Evolutionary conservation across 2,797 vertebrate species (phyloP).

Genomic region (Stomatorhinus walkeri): DNA sequence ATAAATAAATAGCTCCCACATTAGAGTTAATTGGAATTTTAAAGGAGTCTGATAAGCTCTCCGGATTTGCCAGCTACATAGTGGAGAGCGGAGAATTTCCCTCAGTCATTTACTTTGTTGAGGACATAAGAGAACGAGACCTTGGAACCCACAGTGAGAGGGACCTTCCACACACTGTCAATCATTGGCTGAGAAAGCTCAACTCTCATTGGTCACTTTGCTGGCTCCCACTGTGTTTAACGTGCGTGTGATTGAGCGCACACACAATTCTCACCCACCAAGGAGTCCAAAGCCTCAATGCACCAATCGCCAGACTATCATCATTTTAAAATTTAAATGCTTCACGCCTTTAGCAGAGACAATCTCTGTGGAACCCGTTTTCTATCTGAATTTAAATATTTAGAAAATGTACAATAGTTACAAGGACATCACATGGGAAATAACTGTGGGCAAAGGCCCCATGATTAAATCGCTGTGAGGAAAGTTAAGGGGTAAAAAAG

Average conservation of each 20-base stretch:
- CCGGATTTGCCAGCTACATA: neutral
- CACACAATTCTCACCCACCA: neutral
- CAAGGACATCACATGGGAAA: neutral
- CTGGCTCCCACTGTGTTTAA: neutral
- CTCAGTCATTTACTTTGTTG: neutral
- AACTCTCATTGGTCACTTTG: neutral
- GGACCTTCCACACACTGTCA: neutral
- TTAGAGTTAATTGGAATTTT: slow-evolving; percentile 19
- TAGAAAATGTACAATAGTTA: neutral
- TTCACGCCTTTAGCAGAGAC: neutral
- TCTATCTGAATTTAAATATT: neutral
- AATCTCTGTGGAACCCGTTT: neutral
- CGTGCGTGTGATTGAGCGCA: neutral
- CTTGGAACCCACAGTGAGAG: neutral
- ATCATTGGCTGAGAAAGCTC: neutral
- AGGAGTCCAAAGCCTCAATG: neutral
- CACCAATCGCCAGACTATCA: neutral
- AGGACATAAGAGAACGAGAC: neutral
- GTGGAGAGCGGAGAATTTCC: neutral
- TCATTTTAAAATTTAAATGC: neutral
- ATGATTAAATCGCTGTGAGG: neutral
- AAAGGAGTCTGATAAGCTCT: slow-evolving; percentile 11
- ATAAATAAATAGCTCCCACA: slow-evolving; percentile 8
- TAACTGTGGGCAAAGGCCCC: neutral
- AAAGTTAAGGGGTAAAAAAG: neutral